phyloP scores from a whole-genome alignment of 2,113 vertebrate species.

The Scolopax mira region DNA sequence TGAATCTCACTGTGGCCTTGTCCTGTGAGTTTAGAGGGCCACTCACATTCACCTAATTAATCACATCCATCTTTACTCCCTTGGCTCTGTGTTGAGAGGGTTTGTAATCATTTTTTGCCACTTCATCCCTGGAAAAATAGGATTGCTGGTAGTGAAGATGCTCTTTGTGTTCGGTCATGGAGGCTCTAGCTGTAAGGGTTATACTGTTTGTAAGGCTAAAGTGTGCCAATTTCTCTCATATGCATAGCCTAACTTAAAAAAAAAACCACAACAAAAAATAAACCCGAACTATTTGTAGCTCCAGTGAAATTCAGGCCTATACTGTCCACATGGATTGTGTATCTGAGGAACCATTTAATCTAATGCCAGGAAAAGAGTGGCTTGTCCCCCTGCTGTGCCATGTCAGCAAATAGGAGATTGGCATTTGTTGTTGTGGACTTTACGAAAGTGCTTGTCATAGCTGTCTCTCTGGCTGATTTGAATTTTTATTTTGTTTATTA shows the following conservation, averaged over 20 bases:
- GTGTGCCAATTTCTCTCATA: neutral
- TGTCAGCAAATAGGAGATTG: constrained; percentile 23
- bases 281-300: neutral
- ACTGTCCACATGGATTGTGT: neutral
- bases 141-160: neutral
- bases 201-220: neutral
- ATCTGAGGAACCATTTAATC: neutral
- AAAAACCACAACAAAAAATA: neutral
- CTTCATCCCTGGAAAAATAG: neutral
- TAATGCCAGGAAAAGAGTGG: neutral
- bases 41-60: neutral
- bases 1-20: neutral
- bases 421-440: constrained; percentile 47
- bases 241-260: neutral
- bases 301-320: neutral
- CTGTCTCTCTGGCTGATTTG: constrained; percentile 54
- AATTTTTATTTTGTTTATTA: constrained; percentile 65
- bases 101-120: neutral
- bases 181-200: neutral
- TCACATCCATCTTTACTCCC: neutral
- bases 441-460: constrained; percentile 32
- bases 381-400: neutral
- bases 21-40: neutral
- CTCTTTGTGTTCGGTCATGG: neutral
- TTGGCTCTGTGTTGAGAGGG: neutral